Conservation (phyloP, 1,140 invertebrate species). For the Dolichoris vasculosae region DNA sequence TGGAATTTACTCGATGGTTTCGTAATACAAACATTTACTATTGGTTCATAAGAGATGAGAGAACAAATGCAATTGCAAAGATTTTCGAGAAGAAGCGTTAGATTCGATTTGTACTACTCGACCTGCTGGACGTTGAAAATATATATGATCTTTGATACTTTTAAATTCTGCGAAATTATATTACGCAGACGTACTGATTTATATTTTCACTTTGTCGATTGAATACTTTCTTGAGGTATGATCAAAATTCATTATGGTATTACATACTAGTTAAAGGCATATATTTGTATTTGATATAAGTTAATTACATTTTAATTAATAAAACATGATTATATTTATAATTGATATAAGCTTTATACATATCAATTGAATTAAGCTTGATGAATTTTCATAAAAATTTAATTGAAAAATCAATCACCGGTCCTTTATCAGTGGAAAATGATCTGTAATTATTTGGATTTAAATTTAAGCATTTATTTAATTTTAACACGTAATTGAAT, state of each 20-base stretch:
- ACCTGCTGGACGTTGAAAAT: no score
- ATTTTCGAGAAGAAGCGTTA: no score
- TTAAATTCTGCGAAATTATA: neutral
- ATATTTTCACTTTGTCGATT: neutral
- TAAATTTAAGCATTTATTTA: neutral
- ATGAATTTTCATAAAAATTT: neutral
- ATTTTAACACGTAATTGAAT: neutral
- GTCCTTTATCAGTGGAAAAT: neutral
- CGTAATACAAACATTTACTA: no score
- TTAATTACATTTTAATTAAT: constrained; percentile 21
- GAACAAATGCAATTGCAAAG: no score
- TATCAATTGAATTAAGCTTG: neutral
- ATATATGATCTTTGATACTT: no score
- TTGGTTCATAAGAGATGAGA: no score
- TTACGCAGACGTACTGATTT: neutral
- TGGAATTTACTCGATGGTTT: no score
- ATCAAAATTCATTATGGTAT: neutral
- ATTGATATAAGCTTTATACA: neutral
- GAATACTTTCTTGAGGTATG: neutral
- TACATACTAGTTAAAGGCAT: neutral
- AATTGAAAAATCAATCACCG: constrained; percentile 12
- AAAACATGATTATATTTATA: neutral
- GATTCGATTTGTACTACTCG: no score
- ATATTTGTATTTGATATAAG: neutral
- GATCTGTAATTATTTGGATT: neutral